These are phyloP conservation scores for Propithecus deckenii DNA, from an alignment of 2,797 vertebrate genomes.

Conservation along the genomic window DNA sequence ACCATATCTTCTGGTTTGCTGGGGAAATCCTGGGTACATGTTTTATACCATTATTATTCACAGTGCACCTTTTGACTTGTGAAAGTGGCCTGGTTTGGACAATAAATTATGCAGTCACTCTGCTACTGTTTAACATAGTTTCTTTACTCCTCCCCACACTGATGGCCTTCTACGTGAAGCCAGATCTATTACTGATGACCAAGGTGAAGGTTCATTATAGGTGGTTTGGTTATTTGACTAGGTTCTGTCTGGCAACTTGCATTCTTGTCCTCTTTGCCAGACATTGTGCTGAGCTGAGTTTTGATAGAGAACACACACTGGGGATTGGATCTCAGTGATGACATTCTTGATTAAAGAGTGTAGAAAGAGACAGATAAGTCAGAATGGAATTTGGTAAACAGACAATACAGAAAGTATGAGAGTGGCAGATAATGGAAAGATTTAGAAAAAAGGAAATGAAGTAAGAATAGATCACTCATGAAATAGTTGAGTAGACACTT, in stretches of 20 bases:
- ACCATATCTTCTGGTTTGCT: background rate
- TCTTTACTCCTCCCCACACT: background rate
- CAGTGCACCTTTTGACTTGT: background rate
- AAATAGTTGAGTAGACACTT: background rate
- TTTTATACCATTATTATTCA: background rate
- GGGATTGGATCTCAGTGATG: background rate
- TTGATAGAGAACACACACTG: background rate
- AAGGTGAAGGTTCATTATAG: background rate
- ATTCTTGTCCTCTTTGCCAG: background rate
- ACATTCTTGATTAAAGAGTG: background rate
- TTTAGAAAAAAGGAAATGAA: background rate
- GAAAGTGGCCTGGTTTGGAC: background rate
- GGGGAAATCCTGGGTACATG: background rate
- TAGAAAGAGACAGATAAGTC: background rate
- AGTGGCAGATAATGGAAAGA: background rate
- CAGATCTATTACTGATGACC: background rate
- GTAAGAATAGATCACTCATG: background rate
- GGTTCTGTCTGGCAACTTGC: background rate
- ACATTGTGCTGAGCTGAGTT: background rate
- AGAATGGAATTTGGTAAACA: background rate
- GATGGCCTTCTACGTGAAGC: background rate
- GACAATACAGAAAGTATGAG: background rate
- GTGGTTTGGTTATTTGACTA: background rate
- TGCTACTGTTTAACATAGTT: background rate
- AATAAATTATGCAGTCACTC: background rate